A percentile compares a stretch with the other conserved stretches of the same genome.
phyloP scores from a whole-genome alignment of 2,797 vertebrate species.

The Rachycentron canadum region DNA sequence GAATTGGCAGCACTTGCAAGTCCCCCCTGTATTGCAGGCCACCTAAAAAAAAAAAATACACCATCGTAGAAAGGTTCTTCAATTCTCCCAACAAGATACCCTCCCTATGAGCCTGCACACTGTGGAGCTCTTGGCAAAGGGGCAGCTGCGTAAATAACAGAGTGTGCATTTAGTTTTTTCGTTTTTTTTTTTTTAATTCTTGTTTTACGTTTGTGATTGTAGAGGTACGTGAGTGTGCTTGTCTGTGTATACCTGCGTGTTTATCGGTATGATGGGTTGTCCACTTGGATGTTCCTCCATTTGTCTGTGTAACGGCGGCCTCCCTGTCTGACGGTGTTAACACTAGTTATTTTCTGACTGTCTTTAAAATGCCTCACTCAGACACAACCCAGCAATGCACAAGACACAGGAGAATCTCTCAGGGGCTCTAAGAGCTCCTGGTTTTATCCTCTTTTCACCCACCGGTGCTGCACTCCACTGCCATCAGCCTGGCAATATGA shows the following conservation, averaged over 20 bases:
- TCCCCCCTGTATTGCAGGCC: constrained; percentile 26
- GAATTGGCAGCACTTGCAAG: constrained; percentile 34
- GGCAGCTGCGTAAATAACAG: constrained; percentile 38
- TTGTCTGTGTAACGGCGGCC: constrained; percentile 62
- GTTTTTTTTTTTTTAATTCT: constrained; percentile 20
- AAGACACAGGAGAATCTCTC: constrained; percentile 57
- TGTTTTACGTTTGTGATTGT: constrained; percentile 29
- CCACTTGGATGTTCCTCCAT: constrained; percentile 74
- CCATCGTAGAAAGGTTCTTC: constrained; percentile 23
- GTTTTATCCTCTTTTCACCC: constrained; percentile 58
- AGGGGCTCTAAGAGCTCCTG: constrained; percentile 69
- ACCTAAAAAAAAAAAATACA: constrained; percentile 12
- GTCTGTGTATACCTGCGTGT: constrained; percentile 12
- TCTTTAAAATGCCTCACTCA: constrained; percentile 67
- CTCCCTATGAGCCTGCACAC: constrained; percentile 14
- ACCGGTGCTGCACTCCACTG: constrained; percentile 40
- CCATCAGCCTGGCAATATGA: constrained; percentile 46
- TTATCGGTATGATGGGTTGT: constrained; percentile 57
- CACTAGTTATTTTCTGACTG: constrained; percentile 74
- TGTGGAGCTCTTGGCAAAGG: constrained; percentile 4
- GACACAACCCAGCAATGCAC: constrained; percentile 52
- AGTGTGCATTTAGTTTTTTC: constrained; percentile 19
- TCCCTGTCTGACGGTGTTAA: constrained; percentile 69
- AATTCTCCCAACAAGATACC: constrained; percentile 27
- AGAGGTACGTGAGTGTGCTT: background rate